phyloP scores from a whole-genome alignment of 2,113 vertebrate species.

The Peromyscus leucopus region DNA sequence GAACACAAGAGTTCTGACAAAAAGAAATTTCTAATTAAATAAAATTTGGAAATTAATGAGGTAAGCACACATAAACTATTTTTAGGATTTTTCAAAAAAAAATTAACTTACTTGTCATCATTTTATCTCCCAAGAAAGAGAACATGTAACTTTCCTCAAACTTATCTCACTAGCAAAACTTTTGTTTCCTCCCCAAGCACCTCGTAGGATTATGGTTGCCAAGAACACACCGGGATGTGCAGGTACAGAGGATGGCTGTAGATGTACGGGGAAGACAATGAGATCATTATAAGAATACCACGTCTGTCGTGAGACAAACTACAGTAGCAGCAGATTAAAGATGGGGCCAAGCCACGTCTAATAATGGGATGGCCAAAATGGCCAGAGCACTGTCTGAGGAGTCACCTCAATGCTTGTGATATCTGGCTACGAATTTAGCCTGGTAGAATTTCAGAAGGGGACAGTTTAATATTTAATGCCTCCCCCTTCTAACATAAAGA shows the following conservation, averaged over 20 bases:
- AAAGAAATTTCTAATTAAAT: constrained; percentile 46
- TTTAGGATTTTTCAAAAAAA: constrained; percentile 17
- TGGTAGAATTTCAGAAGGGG: background rate
- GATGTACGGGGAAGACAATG: background rate
- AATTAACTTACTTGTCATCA: background rate
- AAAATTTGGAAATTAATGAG: background rate
- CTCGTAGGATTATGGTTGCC: background rate
- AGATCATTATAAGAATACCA: background rate
- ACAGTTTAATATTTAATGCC: background rate
- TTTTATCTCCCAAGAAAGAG: constrained; percentile 12
- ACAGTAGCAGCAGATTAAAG: background rate
- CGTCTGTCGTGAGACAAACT: background rate
- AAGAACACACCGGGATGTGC: background rate
- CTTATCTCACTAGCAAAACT: background rate
- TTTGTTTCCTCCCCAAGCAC: background rate
- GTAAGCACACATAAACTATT: background rate
- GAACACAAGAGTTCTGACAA: background rate
- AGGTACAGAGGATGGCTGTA: background rate
- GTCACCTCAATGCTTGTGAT: background rate
- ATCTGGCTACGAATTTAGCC: background rate
- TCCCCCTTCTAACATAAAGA: background rate
- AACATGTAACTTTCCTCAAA: background rate
- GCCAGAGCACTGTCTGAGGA: background rate
- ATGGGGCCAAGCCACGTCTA: background rate
- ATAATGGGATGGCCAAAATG: background rate